These are phyloP conservation scores for Poeciliopsis gracilis DNA, from an alignment of 2,797 vertebrate genomes.

Conservation along the genomic window DNA sequence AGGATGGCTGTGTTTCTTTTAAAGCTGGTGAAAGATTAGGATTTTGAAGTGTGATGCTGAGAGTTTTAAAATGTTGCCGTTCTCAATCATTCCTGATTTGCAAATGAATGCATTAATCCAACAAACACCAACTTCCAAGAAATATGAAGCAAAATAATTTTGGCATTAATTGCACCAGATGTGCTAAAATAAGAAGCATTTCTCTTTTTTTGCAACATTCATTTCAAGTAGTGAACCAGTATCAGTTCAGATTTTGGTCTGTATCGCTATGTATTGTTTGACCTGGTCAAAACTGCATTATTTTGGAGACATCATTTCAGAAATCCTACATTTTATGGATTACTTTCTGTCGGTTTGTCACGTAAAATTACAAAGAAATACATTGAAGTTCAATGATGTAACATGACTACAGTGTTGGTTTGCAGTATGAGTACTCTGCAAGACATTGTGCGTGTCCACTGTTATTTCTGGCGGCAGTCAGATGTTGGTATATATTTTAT, in stretches of 20 bases:
- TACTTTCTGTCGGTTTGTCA: not conserved
- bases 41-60: constrained; percentile 20
- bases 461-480: too few relatives aligned
- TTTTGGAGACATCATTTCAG: constrained; percentile 45
- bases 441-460: not conserved
- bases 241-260: constrained; percentile 62
- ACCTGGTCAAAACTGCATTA: constrained; percentile 33
- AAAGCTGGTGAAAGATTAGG: constrained; percentile 13
- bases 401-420: not conserved
- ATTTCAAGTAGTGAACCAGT: constrained; percentile 36
- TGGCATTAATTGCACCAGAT: constrained; percentile 6
- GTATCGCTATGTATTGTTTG: constrained; percentile 71
- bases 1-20: constrained; percentile 8
- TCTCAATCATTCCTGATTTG: constrained; percentile 27
- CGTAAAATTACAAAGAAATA: not conserved
- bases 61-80: constrained; percentile 37
- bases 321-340: constrained; percentile 57
- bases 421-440: not conserved
- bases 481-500: not conserved
- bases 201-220: constrained; percentile 3
- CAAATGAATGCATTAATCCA: constrained; percentile 21
- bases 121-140: constrained; percentile 26
- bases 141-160: constrained; percentile 21
- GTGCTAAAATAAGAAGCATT: not conserved
- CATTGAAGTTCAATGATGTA: not conserved